Base-by-base conservation (phyloP, 92 coral and sea anemone genomes). In the Muricea muricata region DNA sequence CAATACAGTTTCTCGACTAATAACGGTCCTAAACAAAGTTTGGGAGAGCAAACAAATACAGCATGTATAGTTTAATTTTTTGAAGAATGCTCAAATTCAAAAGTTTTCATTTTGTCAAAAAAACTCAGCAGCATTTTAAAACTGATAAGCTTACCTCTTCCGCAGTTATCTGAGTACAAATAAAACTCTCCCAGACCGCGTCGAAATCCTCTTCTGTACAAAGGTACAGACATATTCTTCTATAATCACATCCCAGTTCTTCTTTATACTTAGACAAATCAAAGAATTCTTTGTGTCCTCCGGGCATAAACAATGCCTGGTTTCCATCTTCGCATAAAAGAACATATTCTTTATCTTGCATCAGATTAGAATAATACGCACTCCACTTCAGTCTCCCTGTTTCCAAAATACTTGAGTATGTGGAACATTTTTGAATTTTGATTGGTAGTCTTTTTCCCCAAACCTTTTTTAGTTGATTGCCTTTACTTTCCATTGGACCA, bases 221-320 rank as follows among this genome's bases (percentile, higher is more conserved):
- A 30, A 66, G 28, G n/a, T 12, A 66, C 7, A 66, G 74, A 66
- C 14, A 30, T 12, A 66, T 66, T 30, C 28, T 66, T 66, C 28
- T 66, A 35, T 66, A 66, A 7, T 66, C 74, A 12, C 28, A 12
- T 13, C 74, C 74, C 74, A 66, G n/a, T 66, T 66, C 74, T 66
- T 66, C 74, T 66, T 66, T 66, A 30, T 66, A 66, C 5, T 30
- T 35, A 6, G 14, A 12, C 74, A 66, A n/a, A 7, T 66, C 33
- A 66, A 66, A 66, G n/a, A 66, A 66, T 12, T 66, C 39, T 66
- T 66, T 66, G 74, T 35, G 28, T 21, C 39, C 74, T 12, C 74
- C 74, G 14, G 74, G 74, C 74, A 66, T 66, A 35, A 66, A 13
- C 74, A 66, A 66, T 66, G 74, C 74, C 5, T 66, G 74, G 39